Evolutionary conservation across 2,113 vertebrate genomes (phyloP).

Genomic region (rat (Rattus norvegicus)): DNA sequence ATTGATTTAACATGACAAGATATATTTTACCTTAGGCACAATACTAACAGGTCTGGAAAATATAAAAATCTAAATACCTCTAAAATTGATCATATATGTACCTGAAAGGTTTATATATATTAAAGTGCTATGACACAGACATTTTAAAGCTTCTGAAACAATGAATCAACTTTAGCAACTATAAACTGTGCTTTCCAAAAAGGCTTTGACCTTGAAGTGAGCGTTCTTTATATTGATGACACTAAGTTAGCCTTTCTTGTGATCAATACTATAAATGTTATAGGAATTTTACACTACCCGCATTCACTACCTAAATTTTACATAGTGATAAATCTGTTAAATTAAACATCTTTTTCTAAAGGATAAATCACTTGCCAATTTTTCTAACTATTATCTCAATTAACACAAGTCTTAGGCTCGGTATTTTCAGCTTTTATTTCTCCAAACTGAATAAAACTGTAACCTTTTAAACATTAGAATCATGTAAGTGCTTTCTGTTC

Average conservation of each 20-base stretch:
- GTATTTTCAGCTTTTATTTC: constrained; percentile 55
- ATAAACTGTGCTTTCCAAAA: constrained; percentile 30
- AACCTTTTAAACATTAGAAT: constrained; percentile 11
- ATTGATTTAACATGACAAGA: background rate
- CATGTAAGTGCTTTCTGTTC: background rate
- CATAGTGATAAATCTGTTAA: constrained; percentile 77
- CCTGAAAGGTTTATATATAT: background rate
- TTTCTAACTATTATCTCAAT: constrained; percentile 68
- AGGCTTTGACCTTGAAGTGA: constrained; percentile 70
- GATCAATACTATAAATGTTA: constrained; percentile 74
- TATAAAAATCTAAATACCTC: background rate
- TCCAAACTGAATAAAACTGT: constrained; percentile 37
- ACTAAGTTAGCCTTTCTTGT: constrained; percentile 74
- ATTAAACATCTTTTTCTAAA: constrained; percentile 79
- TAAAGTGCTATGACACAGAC: background rate
- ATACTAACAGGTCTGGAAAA: background rate
- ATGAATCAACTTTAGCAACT: constrained; percentile 19
- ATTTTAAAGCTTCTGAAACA: constrained; percentile 34
- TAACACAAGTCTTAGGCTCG: constrained; percentile 44
- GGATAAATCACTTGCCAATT: constrained; percentile 73
- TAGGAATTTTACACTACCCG: constrained; percentile 75
- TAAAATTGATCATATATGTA: background rate
- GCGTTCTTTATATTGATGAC: constrained; percentile 72
- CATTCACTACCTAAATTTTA: constrained; percentile 80
- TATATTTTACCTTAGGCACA: constrained; percentile 23